Evolutionary conservation across 2,797 vertebrate species (phyloP), one percentile per base, ranked within the genome.

Genomic region (Spatula clypeata): DNA sequence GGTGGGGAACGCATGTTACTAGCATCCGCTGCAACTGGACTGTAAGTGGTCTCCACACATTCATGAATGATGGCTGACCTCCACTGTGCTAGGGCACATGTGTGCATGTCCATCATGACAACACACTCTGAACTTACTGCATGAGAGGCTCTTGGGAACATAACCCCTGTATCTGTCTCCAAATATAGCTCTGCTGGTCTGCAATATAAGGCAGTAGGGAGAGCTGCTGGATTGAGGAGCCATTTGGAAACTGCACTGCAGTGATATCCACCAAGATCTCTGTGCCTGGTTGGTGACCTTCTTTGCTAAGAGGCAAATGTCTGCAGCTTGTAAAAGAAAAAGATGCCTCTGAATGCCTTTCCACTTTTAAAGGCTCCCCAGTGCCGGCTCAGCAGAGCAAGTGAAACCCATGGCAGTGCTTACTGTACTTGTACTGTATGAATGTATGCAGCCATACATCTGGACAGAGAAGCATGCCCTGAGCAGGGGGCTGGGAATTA

Each of bases 151-250:
- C 97, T 96, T 97, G 97, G 98, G 97, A 98, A 98, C 98, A 97
- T 94, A 98, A 98, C 96, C 97, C 97, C 90, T 79, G 67, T 97
- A 97, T 96, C 97, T 97, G 98, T 97, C 94, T 98, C 98, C 98
- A 98, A 98, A 99, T 98, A 99, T 98, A 99, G 98, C 98, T 94
- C 90, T 85, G 83, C 88, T 72, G 88, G 86, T 71, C 86, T 86
- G 88, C 94, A 97, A 44, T 94, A 96, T 93, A 95, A 96, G 95
- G 93, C 77, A 49, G 76, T 51, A 36, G 79, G 94, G 90, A 84
- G 86, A 86, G 91, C 77, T 93, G 88, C 85, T 94, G 96, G 92
- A 94, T 67, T 5, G 24, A 73, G 80, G 76, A 89, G 81, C 76
- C 85, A 16, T 91, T 92, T 94, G 86, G 88, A 94, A 96, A 86